A percentile compares a stretch with the other conserved stretches of the same genome.
phyloP scores from a whole-genome alignment of 2,113 vertebrate species.

The Serinus canaria region DNA sequence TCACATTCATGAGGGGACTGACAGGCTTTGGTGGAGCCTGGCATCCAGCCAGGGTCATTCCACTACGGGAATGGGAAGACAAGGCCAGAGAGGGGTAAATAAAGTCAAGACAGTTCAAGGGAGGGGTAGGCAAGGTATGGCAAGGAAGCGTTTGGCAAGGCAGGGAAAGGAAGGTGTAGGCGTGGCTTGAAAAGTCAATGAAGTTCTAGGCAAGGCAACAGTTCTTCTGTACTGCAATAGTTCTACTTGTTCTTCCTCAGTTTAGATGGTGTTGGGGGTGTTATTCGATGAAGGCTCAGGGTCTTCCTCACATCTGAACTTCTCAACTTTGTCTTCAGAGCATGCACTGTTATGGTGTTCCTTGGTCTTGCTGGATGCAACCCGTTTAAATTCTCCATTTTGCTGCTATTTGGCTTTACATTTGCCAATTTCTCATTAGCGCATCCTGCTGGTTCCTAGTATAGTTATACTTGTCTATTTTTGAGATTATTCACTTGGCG shows the following conservation, averaged over 20 bases:
- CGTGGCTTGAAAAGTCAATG: not conserved
- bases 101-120: not conserved
- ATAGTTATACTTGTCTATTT: not conserved
- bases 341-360: rapidly evolving
- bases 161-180: not conserved
- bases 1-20: not conserved
- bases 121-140: not conserved
- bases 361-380: not conserved
- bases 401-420: not conserved
- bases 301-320: not conserved
- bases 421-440: not conserved
- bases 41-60: not conserved
- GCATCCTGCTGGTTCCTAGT: not conserved
- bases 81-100: not conserved
- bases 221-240: not conserved
- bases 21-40: not conserved
- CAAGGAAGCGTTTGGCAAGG: not conserved
- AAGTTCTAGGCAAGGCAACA: not conserved
- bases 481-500: too few relatives aligned
- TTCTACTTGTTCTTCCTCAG: not conserved
- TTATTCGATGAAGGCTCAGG: not conserved
- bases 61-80: too few relatives aligned
- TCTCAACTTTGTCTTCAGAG: not conserved
- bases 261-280: not conserved
- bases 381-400: not conserved